These are phyloP conservation scores for Dolomedes plantarius DNA, from an alignment of 2,888 invertebrate species.

Conservation along the genomic window DNA sequence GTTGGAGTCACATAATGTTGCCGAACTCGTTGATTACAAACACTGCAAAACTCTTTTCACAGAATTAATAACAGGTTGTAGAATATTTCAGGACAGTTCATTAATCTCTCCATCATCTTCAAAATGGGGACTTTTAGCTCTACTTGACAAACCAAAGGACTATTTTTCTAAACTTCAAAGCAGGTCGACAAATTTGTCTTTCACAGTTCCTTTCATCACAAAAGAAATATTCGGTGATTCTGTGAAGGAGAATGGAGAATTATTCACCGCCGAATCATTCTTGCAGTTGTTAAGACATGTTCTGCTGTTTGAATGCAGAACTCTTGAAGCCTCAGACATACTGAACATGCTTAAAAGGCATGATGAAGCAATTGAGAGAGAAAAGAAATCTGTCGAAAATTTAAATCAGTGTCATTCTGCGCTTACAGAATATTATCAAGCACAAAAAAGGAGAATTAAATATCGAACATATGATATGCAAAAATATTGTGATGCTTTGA, in stretches of 20 bases:
- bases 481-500: background rate
- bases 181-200: background rate
- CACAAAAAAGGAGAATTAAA: background rate
- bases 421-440: background rate
- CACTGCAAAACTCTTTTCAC: slow-evolving; percentile 20
- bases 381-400: background rate
- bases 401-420: background rate
- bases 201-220: slow-evolving; percentile 11
- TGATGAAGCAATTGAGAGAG: slow-evolving; percentile 5
- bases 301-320: slow-evolving; percentile 36
- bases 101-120: background rate
- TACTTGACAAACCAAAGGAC: slow-evolving; percentile 38
- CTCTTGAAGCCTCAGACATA: background rate
- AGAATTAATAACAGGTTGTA: slow-evolving; percentile 15
- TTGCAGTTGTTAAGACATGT: slow-evolving; percentile 31
- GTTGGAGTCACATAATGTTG: slow-evolving; percentile 49
- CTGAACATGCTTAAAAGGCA: slow-evolving; percentile 14
- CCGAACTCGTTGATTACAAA: slow-evolving; percentile 53
- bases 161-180: background rate
- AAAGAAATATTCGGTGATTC: background rate
- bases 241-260: background rate
- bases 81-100: slow-evolving; percentile 21
- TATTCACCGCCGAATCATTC: slow-evolving; percentile 1
- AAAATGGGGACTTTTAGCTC: slow-evolving; percentile 16
- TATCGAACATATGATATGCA: background rate